These are phyloP conservation scores for Montipora sp. DNA, from an alignment of 64 coral and sea anemone species.

Conservation along the genomic window DNA sequence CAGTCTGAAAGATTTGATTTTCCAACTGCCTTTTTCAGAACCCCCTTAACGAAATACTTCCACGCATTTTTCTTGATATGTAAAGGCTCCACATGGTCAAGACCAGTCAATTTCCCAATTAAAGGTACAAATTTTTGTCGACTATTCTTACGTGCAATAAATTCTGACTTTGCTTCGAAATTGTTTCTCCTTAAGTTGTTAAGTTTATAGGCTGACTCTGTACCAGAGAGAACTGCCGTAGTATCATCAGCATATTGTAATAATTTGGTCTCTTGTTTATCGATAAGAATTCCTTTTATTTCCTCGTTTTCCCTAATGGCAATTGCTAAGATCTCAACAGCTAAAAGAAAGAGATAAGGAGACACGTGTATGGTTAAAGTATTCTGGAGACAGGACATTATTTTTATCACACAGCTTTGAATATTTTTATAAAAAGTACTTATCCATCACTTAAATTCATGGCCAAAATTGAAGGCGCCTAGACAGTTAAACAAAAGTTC, in stretches of 20 bases:
- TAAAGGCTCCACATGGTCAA: slow-evolving; percentile 59
- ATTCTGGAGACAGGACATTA: background rate
- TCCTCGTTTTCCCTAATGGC: background rate
- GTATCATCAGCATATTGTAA: background rate
- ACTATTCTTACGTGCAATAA: slow-evolving; percentile 55
- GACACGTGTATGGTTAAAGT: background rate
- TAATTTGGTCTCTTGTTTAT: too few relatives aligned
- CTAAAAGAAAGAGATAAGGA: background rate
- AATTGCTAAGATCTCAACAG: background rate
- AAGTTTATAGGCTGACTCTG: slow-evolving; percentile 1
- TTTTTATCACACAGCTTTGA: background rate
- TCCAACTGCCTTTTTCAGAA: background rate
- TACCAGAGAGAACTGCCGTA: background rate
- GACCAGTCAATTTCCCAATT: slow-evolving; percentile 52
- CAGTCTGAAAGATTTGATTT: slow-evolving; percentile 3
- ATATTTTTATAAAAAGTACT: background rate
- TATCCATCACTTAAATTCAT: background rate
- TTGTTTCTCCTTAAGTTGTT: background rate
- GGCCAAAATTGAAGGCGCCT: background rate
- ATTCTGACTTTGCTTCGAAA: slow-evolving; percentile 41
- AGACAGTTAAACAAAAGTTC: background rate
- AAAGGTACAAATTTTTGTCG: slow-evolving; percentile 44
- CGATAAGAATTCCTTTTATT: too few relatives aligned
- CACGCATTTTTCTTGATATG: slow-evolving; percentile 54
- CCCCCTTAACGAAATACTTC: slow-evolving; percentile 30